Evolutionary conservation across 2,888 invertebrate genomes (phyloP), one percentile per base, ranked within the genome.

Genomic region (Drosophila tripunctata): DNA sequence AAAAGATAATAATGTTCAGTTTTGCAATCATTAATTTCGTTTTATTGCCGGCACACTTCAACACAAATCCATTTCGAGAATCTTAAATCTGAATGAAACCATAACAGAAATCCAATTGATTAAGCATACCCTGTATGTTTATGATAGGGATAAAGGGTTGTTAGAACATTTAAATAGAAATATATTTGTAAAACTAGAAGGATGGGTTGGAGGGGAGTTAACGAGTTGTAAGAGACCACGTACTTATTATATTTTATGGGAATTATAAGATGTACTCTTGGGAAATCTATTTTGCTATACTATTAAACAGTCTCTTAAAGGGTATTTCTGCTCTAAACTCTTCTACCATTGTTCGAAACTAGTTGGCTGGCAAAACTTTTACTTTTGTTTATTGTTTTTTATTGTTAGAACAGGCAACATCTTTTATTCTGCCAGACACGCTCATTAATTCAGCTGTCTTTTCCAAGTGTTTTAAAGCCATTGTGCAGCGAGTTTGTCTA

Each of bases 391-490:
- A 10, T 51, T 35, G 22, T 45, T 54, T 50, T 48, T 55, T 47
- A 38, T 51, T 27, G 15, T 15, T 27, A 41, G 55, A 71, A 66
- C 51, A 15, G 48, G 64, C 68, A 12, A 72, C 62, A 72, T 63
- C 52, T 71, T 71, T 70, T 60, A 71, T 71, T 55, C 43, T 36
- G 30, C 5, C 21, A 67, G 61, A 67, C 66, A 70, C 15, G 47
- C 56, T 71, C 71, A 70, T 71, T 71, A 70, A 70, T 70, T 70
- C 66, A 71, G 66, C 51, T 71, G 70, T 61, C 70, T 70, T 19
- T n/a, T 31, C 55, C 47, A 52, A 48, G 30, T 56, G 47, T 36
- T 61, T 50, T 57, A 43, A 21, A 36, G 33, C 66, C 27, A 72
- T 71, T 72, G 71, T 71, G 62, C 71, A 71, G 66, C 70, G 71